Base-by-base conservation (phyloP, 2,888 invertebrate genomes). In the Drosophila suboccidentalis region DNA sequence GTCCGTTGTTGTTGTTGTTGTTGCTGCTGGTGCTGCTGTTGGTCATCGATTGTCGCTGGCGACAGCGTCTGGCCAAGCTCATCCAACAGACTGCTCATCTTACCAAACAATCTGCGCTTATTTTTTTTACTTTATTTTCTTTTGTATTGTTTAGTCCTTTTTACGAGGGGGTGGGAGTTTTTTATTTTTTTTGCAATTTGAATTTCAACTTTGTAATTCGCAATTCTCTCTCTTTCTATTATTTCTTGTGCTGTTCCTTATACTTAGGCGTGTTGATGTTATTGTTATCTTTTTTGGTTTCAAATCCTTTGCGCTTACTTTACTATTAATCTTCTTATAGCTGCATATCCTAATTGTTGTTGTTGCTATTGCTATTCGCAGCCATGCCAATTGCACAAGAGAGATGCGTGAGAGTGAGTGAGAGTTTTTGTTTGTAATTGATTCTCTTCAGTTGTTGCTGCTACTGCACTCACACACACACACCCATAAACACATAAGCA, bases 71-170 rank as follows among this genome's bases (percentile, higher is more conserved):
- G 75, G 34, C 70, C 79, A n/a, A 76, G 61, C 65, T 76, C 76
- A 61, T 76, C 76, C 59, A 76, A 51, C 53, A 76, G 39, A n/a
- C 75, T 70, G 60, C 70, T 79, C 79, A 76, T 78, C 13, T 68
- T 69, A 46, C 57, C 38, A 71, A 51, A 59, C 62, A 49, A 39
- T 51, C 17, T 43, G 22, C 55, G 17, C 22, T 44, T 53, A 13
- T 43, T n/a, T n/a, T 49, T 26, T 51, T 44, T 41, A 13, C 44
- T 55, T n/a, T 59, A 6, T 53, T 55, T 39, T 50, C 29, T 46
- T 44, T 34, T 41, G 32, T 34, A 8, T 17, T 34, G 15, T 15
- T 22, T 2, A 11, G 3, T 41, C 10, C 11, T 17, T 36, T 47
- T n/a, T 38, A 44, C 13, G 36, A 17, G 39, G 39, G 26, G 73